A percentile compares a stretch with the other conserved stretches of the same genome.
phyloP scores from a whole-genome alignment of 2,113 vertebrate species.

The Xiphias gladius region DNA sequence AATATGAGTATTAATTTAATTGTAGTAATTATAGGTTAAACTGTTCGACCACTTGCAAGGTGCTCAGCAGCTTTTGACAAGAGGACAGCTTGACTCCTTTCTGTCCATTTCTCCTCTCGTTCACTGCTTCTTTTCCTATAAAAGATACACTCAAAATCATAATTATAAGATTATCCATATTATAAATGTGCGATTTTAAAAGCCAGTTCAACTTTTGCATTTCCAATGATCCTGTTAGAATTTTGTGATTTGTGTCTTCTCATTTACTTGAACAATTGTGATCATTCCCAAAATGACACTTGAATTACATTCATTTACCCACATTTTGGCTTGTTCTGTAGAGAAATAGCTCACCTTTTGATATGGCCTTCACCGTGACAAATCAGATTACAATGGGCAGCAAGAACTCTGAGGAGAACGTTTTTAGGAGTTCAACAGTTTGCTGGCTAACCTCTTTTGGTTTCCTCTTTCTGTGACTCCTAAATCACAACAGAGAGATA shows the following conservation, averaged over 20 bases:
- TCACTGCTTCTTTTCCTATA: conserved; percentile 10
- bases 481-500: conserved; percentile 71
- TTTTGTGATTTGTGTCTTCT: background rate
- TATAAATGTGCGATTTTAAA: background rate
- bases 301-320: background rate
- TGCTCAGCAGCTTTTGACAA: conserved; percentile 76
- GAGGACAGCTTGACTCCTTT: conserved; percentile 71
- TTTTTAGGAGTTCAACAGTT: conserved; percentile 63
- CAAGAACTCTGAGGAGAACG: conserved; percentile 42
- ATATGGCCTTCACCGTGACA: conserved; percentile 50
- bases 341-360: conserved; percentile 28
- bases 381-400: conserved; percentile 64
- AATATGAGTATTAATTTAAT: conserved; percentile 88
- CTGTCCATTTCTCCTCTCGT: conserved; percentile 40
- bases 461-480: conserved; percentile 78
- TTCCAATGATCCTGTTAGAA: background rate
- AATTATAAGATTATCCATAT: background rate
- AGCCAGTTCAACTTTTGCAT: background rate
- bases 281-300: conserved; percentile 2
- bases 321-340: conserved; percentile 28
- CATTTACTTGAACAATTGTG: background rate
- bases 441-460: conserved; percentile 75
- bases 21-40: conserved; percentile 88
- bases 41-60: conserved; percentile 80
- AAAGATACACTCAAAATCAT: background rate